These are phyloP conservation scores for Oenanthe melanoleuca DNA, from an alignment of 2,113 vertebrate species.

Conservation along the genomic window DNA sequence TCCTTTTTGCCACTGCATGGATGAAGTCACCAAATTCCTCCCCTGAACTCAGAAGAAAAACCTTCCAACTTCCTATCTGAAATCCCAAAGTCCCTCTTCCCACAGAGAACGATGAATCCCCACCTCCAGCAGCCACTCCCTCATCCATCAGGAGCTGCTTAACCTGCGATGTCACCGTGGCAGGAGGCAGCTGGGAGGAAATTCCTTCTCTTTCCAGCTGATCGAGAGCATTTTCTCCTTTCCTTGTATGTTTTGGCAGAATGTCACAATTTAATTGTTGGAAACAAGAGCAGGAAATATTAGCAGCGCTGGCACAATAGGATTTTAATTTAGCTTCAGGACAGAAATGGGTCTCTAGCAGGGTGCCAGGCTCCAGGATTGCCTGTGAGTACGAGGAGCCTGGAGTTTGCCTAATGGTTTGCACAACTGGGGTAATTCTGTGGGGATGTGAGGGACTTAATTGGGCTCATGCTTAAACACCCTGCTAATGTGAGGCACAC, in stretches of 20 bases:
- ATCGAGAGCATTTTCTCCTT: neutral
- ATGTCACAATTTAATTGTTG: slow-evolving; percentile 51
- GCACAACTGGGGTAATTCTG: slow-evolving; percentile 48
- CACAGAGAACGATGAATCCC: rapidly evolving
- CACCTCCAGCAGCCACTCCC: rapidly evolving
- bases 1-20: no score
- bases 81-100: neutral
- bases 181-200: neutral
- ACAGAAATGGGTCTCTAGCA: slow-evolving; percentile 52
- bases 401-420: slow-evolving; percentile 59
- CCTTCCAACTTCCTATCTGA: rapidly evolving
- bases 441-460: slow-evolving; percentile 48
- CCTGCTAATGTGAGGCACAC: slow-evolving; percentile 37
- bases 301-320: slow-evolving; percentile 52
- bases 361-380: slow-evolving; percentile 30
- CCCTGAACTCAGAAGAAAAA: neutral
- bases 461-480: slow-evolving; percentile 59
- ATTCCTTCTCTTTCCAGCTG: neutral
- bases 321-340: slow-evolving; percentile 66
- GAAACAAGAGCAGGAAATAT: slow-evolving; percentile 64
- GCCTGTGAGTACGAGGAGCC: slow-evolving; percentile 15
- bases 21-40: neutral
- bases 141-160: neutral
- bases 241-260: neutral
- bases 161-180: rapidly evolving